Percentiles rank a stretch among this genome's conserved stretches.
phyloP scores from a whole-genome alignment of 2,797 vertebrate species.

The Peromyscus nudipes region DNA sequence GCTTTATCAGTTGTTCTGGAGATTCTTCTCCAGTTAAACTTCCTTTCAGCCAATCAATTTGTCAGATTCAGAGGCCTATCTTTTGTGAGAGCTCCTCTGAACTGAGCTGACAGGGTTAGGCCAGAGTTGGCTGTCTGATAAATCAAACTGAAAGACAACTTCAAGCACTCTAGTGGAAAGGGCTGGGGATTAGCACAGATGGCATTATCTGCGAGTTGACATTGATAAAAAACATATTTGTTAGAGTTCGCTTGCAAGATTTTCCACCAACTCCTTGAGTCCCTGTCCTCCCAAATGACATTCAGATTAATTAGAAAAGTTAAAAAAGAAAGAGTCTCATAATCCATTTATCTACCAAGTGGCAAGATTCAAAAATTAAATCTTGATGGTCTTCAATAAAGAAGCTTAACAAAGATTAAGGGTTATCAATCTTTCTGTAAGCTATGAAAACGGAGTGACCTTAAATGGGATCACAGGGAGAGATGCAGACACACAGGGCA shows the following conservation, averaged over 20 bases:
- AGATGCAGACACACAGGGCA: conserved; percentile 5
- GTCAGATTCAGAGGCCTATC: conserved; percentile 83
- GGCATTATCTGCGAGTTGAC: conserved; percentile 76
- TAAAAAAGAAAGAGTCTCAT: conserved; percentile 60
- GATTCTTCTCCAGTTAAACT: conserved; percentile 77
- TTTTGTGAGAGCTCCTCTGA: conserved; percentile 83
- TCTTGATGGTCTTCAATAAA: conserved; percentile 71
- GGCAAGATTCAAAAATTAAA: conserved; percentile 81
- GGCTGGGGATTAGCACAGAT: conserved; percentile 73
- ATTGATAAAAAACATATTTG: conserved; percentile 77
- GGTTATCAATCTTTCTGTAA: conserved; percentile 78
- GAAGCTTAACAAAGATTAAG: conserved; percentile 84
- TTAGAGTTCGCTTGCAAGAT: conserved; percentile 57
- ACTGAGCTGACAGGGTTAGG: conserved; percentile 83
- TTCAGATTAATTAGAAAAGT: conserved; percentile 85
- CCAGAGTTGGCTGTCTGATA: conserved; percentile 83
- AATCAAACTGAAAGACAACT: conserved; percentile 83
- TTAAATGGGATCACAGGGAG: conserved; percentile 68
- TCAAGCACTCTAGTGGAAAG: conserved; percentile 74
- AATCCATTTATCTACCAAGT: conserved; percentile 74
- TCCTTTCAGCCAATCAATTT: conserved; percentile 83
- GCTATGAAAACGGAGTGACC: conserved; percentile 68
- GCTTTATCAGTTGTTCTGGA: conserved; percentile 80
- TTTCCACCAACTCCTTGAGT: background rate
- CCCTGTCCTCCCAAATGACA: conserved; percentile 58